Evolutionary conservation across 2,113 vertebrate species (phyloP), one percentile per base, ranked within the genome.

Genomic region (Callaeas wilsoni): DNA sequence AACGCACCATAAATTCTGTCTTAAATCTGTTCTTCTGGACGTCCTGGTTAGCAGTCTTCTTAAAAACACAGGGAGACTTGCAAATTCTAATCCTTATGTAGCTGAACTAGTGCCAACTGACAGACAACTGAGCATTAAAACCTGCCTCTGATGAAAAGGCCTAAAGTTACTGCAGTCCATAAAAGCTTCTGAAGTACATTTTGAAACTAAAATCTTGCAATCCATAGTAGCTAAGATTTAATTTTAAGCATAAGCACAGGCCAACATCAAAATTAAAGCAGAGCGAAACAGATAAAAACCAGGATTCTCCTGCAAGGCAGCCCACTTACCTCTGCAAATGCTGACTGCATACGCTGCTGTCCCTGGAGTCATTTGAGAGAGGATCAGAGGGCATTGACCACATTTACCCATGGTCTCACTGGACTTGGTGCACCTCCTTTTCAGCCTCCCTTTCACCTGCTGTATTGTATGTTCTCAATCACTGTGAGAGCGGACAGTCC

Each of bases 301-400:
- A 26, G 19, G 32, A 50, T 68, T 56, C 41, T 90, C 25, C 39
- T 25, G 20, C n/a, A 77, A 73, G 46, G 16, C 46, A 64, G 33
- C 21, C 33, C 27, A 37, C 41, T 79, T 46, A 41, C 33, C n/a
- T 77, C 59, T 60, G 33, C 41, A 87, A 53, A 49, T 4, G 9
- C 32, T 12, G 4, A 4, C 13, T 69, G 55, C n/a, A 21, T 10
- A 15, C 1, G 0, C 1, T 52, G 25, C 55, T 52, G 27, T 35
- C 44, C 55, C 35, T 22, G 53, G 30, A 80, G 46, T 20, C 15
- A 27, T 52, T 7, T 50, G 35, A 73, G 63, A 75, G 74, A 44
- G 33, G 16, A 33, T 55, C 80, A 44, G 26, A 42, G 1, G 2
- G 33, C 46, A 46, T 15, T 53, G 25, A 80, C 35, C 63, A 27